Evolutionary conservation across 1,140 invertebrate genomes (phyloP).

Genomic region (Hylaeus volcanicus): DNA sequence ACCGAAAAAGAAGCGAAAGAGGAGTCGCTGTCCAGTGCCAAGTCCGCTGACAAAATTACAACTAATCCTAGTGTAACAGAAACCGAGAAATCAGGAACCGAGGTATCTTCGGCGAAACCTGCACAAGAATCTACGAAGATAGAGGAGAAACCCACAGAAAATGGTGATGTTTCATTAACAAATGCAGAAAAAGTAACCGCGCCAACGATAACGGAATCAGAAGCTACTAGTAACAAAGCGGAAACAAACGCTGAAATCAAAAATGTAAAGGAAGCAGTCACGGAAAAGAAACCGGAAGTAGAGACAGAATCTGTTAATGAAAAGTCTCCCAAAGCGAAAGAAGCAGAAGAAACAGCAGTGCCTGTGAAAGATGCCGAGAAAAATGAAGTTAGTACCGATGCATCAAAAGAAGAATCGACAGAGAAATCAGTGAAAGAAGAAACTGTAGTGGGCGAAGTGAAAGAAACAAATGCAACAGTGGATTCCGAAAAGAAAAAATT

Average conservation of each 20-base stretch:
- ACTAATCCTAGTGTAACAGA: conserved; percentile 37
- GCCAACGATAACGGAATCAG: conserved; percentile 39
- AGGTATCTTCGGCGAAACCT: conserved; percentile 44
- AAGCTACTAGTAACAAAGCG: conserved; percentile 44
- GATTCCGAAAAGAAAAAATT: conserved; percentile 65
- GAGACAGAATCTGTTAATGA: conserved; percentile 48
- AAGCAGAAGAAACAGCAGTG: conserved; percentile 38
- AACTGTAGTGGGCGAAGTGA: conserved; percentile 38
- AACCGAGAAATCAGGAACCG: conserved; percentile 39
- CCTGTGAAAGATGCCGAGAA: conserved; percentile 39
- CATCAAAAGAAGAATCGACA: conserved; percentile 48
- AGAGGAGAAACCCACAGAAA: conserved; percentile 43
- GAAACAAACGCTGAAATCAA: conserved; percentile 39
- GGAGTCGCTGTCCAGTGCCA: neutral
- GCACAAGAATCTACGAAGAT: conserved; percentile 34
- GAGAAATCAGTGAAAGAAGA: conserved; percentile 60
- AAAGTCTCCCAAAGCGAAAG: conserved; percentile 41
- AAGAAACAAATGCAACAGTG: conserved; percentile 51
- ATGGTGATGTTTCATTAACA: conserved; percentile 40
- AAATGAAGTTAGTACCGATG: conserved; percentile 30
- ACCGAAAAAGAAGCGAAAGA: conserved; percentile 56
- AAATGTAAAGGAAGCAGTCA: conserved; percentile 6
- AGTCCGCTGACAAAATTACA: conserved; percentile 24
- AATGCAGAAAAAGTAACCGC: conserved; percentile 39
- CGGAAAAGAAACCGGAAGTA: conserved; percentile 38